phyloP scores from a whole-genome alignment of 2,797 vertebrate species.

The Nannoperca australis region DNA sequence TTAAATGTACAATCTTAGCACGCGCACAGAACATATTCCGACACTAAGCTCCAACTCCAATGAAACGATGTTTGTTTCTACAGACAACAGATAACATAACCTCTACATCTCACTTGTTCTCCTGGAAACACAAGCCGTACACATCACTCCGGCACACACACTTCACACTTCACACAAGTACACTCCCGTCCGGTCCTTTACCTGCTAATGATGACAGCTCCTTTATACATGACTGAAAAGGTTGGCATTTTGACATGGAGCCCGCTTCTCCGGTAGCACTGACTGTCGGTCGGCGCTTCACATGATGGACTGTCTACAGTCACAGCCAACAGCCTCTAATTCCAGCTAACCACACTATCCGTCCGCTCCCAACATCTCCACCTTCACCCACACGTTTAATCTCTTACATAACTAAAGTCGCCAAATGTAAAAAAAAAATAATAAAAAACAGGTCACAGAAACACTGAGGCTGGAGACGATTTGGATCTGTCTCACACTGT shows the following conservation, averaged over 20 bases:
- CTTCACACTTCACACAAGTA: constrained; percentile 6
- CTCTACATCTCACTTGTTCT: neutral
- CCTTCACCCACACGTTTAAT: constrained; percentile 71
- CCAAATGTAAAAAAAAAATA: constrained; percentile 8
- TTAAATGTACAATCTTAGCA: neutral
- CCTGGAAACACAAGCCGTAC: accelerated
- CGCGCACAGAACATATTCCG: accelerated
- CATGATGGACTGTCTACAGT: constrained; percentile 69
- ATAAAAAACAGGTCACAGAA: neutral
- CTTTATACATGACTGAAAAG: constrained; percentile 91
- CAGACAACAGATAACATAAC: neutral
- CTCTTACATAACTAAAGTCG: constrained; percentile 74
- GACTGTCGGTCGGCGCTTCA: constrained; percentile 32
- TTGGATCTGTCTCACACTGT: neutral
- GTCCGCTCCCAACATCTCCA: constrained; percentile 78
- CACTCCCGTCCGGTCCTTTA: constrained; percentile 57
- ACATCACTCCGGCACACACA: neutral
- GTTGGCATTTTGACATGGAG: constrained; percentile 86
- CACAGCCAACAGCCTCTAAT: constrained; percentile 73
- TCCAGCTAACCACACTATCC: constrained; percentile 62
- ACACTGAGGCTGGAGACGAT: neutral
- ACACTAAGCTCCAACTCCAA: neutral
- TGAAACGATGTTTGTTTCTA: neutral
- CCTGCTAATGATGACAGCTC: constrained; percentile 94
- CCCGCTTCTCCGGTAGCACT: constrained; percentile 44